A percentile compares a stretch with the other conserved stretches of the same genome.
phyloP scores from a whole-genome alignment of 2,113 vertebrate genomes.

The Cromileptes altivelis region DNA sequence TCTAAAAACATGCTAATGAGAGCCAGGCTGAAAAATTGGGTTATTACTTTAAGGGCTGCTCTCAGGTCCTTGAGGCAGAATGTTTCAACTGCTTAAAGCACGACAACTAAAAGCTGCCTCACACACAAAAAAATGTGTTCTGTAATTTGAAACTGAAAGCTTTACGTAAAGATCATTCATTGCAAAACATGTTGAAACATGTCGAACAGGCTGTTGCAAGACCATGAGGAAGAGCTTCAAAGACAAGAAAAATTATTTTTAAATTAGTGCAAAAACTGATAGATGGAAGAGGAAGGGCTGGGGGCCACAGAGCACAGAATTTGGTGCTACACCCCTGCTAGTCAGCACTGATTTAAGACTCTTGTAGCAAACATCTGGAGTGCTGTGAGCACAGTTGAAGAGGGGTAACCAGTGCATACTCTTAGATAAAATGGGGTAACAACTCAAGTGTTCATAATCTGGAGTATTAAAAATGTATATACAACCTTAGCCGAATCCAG shows the following conservation, averaged over 20 bases:
- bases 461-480: constrained; percentile 43
- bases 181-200: background rate
- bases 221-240: background rate
- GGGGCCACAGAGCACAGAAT: too few species aligned
- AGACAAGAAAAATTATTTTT: background rate
- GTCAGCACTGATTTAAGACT: background rate
- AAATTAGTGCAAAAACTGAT: background rate
- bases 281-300: background rate
- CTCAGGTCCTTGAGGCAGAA: background rate
- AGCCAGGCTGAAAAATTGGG: background rate
- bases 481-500: constrained; percentile 13
- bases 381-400: background rate
- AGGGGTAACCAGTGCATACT: background rate
- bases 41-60: too few species aligned
- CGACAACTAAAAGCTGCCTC: background rate
- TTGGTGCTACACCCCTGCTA: too few species aligned
- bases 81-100: background rate
- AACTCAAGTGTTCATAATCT: constrained; percentile 28
- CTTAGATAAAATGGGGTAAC: constrained; percentile 23
- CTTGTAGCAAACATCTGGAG: background rate
- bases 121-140: too few species aligned
- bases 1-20: background rate
- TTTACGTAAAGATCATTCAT: too few species aligned
- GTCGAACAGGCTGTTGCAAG: background rate
- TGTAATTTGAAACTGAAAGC: background rate